Evolutionary conservation across 1,140 invertebrate genomes (phyloP).

Genomic region (Trypoxylus dichotomus): DNA sequence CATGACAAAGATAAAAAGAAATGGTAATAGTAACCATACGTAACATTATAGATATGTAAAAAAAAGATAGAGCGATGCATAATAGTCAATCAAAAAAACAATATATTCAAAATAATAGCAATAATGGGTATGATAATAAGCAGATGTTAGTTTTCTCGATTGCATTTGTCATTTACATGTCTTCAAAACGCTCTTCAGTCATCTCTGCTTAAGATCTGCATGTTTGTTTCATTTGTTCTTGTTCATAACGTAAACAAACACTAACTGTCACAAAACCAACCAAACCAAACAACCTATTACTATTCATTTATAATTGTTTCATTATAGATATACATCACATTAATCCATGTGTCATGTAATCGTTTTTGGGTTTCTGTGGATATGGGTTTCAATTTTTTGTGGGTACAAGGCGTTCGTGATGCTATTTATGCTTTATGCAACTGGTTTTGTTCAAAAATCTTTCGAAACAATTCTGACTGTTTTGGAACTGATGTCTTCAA

Average conservation of each 20-base stretch:
- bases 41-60: background rate
- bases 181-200: background rate
- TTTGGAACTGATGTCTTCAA: too few relatives aligned
- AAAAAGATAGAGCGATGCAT: background rate
- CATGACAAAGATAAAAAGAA: background rate
- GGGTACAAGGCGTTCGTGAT: background rate
- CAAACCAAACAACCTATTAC: conserved; percentile 43
- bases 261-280: conserved; percentile 1
- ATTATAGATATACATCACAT: conserved; percentile 37
- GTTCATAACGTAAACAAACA: too few relatives aligned
- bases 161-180: conserved; percentile 10
- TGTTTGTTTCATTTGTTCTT: background rate
- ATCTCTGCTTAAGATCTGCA: background rate
- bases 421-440: background rate
- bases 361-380: background rate
- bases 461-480: too few relatives aligned
- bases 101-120: background rate
- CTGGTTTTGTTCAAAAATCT: too few relatives aligned
- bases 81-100: background rate
- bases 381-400: background rate
- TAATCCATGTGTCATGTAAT: conserved; percentile 44
- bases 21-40: background rate
- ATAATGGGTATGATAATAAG: background rate
- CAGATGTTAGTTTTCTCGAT: conserved; percentile 11
- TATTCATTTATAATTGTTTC: conserved; percentile 31